These are phyloP conservation scores for Eupithecia subumbrata DNA, from an alignment of 2,888 invertebrate species.

Conservation along the genomic window DNA sequence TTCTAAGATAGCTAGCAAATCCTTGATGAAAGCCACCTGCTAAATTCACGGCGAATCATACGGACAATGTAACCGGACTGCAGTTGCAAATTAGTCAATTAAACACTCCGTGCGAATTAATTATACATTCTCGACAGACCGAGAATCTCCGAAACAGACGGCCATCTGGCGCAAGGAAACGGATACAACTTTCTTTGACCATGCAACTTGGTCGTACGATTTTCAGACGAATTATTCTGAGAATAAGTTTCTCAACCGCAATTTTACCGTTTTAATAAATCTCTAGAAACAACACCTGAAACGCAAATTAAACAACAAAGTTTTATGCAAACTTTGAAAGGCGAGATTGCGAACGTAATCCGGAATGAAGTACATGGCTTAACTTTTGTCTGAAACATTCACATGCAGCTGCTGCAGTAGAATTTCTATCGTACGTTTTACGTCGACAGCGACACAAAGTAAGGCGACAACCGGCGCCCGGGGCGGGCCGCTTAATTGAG, in stretches of 20 bases:
- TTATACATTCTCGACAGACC: constrained; percentile 62
- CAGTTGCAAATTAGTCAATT: constrained; percentile 59
- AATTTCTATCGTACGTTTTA: constrained; percentile 64
- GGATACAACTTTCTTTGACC: constrained; percentile 52
- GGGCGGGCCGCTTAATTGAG: constrained; percentile 63
- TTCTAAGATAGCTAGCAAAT: constrained; percentile 1
- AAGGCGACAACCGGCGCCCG: constrained; percentile 59
- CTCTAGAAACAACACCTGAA: constrained; percentile 29
- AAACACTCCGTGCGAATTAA: constrained; percentile 59
- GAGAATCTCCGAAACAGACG: constrained; percentile 58
- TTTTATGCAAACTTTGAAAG: constrained; percentile 49
- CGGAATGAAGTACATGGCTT: constrained; percentile 60
- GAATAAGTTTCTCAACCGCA: constrained; percentile 8
- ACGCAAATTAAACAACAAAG: constrained; percentile 36
- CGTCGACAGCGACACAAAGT: constrained; percentile 57
- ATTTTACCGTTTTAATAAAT: constrained; percentile 18
- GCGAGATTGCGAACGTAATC: constrained; percentile 61
- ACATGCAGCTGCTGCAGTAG: constrained; percentile 57
- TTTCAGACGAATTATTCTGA: constrained; percentile 21
- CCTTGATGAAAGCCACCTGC: constrained; percentile 36
- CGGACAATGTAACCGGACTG: constrained; percentile 52
- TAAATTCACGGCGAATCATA: constrained; percentile 53
- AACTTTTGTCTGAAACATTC: constrained; percentile 66
- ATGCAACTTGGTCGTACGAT: constrained; percentile 27
- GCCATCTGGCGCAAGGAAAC: constrained; percentile 58